A percentile compares a stretch with the other conserved stretches of the same genome.
Evolutionary conservation across 2,797 vertebrate genomes (phyloP).

Genomic region (Epinephelus malabaricus): DNA sequence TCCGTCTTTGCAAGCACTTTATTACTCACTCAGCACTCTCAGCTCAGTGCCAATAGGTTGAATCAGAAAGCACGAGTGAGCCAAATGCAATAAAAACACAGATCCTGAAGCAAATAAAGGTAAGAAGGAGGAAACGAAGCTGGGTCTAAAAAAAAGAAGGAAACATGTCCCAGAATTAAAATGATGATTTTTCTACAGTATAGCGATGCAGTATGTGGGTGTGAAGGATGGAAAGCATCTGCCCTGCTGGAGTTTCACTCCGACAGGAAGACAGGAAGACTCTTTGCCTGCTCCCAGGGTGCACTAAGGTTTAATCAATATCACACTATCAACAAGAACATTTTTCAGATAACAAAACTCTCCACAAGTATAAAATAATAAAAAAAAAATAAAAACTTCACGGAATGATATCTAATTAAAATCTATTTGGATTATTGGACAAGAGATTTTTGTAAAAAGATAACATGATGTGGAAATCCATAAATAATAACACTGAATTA

Average conservation of each 20-base stretch:
- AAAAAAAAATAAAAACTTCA: too few species aligned
- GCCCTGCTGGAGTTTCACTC: not conserved
- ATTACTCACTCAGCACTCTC: slow-evolving; percentile 55
- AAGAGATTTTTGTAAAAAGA: too few species aligned
- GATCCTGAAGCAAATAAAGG: slow-evolving; percentile 47
- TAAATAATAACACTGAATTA: too few species aligned
- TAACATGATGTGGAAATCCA: too few species aligned
- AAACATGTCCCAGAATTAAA: not conserved
- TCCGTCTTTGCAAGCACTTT: slow-evolving; percentile 38
- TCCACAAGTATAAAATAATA: too few species aligned
- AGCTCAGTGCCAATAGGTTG: slow-evolving; percentile 41
- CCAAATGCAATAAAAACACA: slow-evolving; percentile 47
- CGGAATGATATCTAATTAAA: too few species aligned
- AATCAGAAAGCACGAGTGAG: slow-evolving; percentile 35
- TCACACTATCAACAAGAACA: not conserved
- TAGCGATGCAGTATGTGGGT: not conserved
- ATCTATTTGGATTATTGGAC: too few species aligned
- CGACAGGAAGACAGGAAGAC: not conserved
- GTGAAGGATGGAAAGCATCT: not conserved
- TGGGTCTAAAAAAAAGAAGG: not conserved
- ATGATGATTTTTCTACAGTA: not conserved
- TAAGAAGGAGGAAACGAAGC: not conserved
- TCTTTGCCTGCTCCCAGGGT: not conserved
- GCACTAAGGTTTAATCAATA: not conserved
- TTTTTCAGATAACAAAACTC: not conserved